A percentile compares a stretch with the other conserved stretches of the same genome.
Evolutionary conservation across 2,797 vertebrate genomes (phyloP).

Genomic region (Lepus townsendii): DNA sequence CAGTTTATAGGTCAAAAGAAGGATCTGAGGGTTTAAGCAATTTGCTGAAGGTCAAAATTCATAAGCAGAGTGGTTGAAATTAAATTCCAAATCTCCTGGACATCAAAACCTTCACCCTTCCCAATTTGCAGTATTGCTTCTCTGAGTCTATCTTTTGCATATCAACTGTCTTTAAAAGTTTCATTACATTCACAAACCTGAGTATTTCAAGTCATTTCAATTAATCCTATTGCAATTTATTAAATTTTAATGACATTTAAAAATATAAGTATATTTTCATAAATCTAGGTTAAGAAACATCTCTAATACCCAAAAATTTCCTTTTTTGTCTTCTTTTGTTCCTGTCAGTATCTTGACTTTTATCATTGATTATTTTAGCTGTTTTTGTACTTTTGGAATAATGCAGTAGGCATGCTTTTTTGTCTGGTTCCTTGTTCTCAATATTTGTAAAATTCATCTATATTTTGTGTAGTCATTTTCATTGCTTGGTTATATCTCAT

Average conservation of each 20-base stretch:
- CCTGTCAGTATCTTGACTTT: not conserved
- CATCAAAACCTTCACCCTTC: not conserved
- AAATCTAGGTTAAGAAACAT: not conserved
- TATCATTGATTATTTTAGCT: not conserved
- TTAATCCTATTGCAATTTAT: not conserved
- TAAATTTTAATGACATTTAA: not conserved
- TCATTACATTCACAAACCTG: not conserved
- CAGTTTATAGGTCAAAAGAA: not conserved
- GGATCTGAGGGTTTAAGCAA: not conserved
- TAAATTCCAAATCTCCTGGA: not conserved
- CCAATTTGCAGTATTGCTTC: not conserved
- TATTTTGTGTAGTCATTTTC: not conserved
- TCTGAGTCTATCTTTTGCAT: not conserved
- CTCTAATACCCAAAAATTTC: not conserved
- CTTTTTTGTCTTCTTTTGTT: not conserved
- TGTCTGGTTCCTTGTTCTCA: not conserved
- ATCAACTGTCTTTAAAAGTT: not conserved
- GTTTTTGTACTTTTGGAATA: not conserved
- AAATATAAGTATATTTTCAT: not conserved
- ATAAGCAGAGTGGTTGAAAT: not conserved
- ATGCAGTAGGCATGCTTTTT: not conserved
- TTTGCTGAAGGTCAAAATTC: not conserved
- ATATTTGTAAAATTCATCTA: not conserved
- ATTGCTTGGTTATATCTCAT: conserved; percentile 1
- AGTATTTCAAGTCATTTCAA: not conserved